A percentile compares a stretch with the other conserved stretches of the same genome.
Evolutionary conservation across 2,888 invertebrate genomes (phyloP).

Genomic region (Ennomos erosarius): DNA sequence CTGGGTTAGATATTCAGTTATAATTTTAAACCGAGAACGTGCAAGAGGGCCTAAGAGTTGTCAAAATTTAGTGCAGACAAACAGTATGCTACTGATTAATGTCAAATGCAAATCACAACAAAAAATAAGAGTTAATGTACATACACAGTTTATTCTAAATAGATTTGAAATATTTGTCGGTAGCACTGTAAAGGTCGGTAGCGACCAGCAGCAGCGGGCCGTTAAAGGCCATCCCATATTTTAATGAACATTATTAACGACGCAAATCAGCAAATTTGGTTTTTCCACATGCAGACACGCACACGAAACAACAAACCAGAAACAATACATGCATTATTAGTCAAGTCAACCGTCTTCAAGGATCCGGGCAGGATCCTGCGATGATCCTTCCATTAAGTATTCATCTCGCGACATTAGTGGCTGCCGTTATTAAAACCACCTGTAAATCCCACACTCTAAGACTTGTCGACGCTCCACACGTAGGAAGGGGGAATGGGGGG

Average conservation of each 20-base stretch:
- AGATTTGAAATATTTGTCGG: too few relatives aligned
- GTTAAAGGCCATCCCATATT: too few relatives aligned
- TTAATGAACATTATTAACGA: neutral
- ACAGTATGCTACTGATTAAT: too few relatives aligned
- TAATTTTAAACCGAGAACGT: too few relatives aligned
- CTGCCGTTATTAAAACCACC: conserved; percentile 84
- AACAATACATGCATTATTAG: conserved; percentile 60
- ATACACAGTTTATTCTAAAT: too few relatives aligned
- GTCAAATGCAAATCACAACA: too few relatives aligned
- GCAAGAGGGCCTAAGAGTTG: too few relatives aligned
- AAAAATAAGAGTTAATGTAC: too few relatives aligned
- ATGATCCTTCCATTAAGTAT: conserved; percentile 83
- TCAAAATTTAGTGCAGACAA: too few relatives aligned
- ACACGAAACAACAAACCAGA: conserved; percentile 29
- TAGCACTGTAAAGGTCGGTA: too few relatives aligned
- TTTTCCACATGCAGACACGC: conserved; percentile 8
- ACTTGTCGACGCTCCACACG: conserved; percentile 76
- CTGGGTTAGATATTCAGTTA: too few relatives aligned
- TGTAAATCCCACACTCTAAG: conserved; percentile 77
- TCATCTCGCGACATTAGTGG: conserved; percentile 83
- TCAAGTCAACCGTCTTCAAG: conserved; percentile 61
- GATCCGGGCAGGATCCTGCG: conserved; percentile 47
- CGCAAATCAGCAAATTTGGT: conserved; percentile 4
- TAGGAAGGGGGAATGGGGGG: conserved; percentile 57
- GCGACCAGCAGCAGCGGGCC: too few relatives aligned